Base-by-base conservation (phyloP, 2,888 invertebrate species). In the Ophion ventricosus region DNA sequence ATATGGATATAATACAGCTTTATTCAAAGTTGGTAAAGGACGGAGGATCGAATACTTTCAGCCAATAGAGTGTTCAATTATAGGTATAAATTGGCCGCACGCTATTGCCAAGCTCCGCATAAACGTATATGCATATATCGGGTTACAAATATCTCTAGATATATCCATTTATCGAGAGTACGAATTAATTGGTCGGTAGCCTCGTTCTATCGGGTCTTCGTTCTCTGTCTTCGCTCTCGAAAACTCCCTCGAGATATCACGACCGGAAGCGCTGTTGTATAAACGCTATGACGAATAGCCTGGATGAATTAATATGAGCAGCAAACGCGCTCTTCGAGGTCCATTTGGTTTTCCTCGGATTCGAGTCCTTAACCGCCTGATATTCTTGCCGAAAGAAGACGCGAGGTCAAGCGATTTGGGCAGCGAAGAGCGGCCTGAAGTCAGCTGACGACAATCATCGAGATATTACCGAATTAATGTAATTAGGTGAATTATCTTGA, bases 161-260 rank as follows among this genome's bases (percentile, higher is more conserved):
- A 29, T n/a, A 14, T 70, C 17, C 54, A 66, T 83, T 81, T 85
- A 85, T 84, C 82, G 82, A 61, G 82, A 59, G 77, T 56, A 76
- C 40, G 84, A 84, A 84, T 87, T 87, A 87, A 85, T 87, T 87
- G 85, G 85, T 73, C 40, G 49, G 66, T 29, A 79, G 66, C 84
- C 82, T 80, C 73, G 49, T 83, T 82, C 74, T 80, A 82, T 84
- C 56, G 75, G 64, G 59, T 54, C n/a, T n/a, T n/a, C 69, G 74
- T 54, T 72, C 59, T 79, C 57, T 77, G 63, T 54, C 75, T 69
- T 74, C 70, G 23, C 63, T 61, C 56, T 66, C 49, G 29, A 61
- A 67, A 76, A 75, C 69, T 70, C 77, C 26, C 57, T 66, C 73
- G 64, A 20, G 73, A 78, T 75, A 77, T 49, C 20, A 57, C 76